Evolutionary conservation across 2,113 vertebrate genomes (phyloP).

Genomic region (Junco hyemalis): DNA sequence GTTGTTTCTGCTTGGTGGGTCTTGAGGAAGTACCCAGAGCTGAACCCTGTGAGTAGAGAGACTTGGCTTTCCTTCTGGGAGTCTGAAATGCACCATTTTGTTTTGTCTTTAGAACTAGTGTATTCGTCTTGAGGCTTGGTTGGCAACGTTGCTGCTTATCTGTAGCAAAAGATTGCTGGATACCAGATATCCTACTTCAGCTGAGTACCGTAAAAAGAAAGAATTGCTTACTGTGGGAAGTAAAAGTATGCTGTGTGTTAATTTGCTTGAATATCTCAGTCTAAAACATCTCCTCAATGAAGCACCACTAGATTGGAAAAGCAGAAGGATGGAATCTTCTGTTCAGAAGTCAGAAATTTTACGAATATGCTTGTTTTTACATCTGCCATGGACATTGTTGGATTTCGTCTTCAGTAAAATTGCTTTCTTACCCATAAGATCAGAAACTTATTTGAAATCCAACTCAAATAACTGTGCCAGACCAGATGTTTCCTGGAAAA

Average conservation of each 20-base stretch:
- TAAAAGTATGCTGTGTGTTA: neutral
- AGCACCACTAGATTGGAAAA: neutral
- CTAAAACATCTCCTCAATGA: neutral
- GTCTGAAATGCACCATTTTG: neutral
- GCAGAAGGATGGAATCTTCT: neutral
- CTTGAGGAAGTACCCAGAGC: neutral
- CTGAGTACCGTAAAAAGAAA: neutral
- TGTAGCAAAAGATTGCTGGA: neutral
- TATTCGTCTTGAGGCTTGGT: neutral
- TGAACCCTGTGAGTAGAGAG: neutral
- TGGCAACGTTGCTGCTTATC: accelerated
- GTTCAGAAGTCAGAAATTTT: neutral
- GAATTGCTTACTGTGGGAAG: neutral
- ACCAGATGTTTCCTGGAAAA: neutral
- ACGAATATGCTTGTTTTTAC: neutral
- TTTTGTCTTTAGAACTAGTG: neutral
- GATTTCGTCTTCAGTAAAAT: neutral
- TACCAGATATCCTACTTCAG: neutral
- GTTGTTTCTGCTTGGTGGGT: accelerated
- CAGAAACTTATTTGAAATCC: neutral
- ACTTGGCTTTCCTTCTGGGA: neutral
- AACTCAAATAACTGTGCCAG: neutral
- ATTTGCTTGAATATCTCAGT: neutral
- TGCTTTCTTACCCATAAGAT: neutral
- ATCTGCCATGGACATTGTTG: neutral